These are phyloP conservation scores for crab-eating macaque (Macaca fascicularis) DNA, from an alignment of 2,113 vertebrate species.

Conservation along the genomic window DNA sequence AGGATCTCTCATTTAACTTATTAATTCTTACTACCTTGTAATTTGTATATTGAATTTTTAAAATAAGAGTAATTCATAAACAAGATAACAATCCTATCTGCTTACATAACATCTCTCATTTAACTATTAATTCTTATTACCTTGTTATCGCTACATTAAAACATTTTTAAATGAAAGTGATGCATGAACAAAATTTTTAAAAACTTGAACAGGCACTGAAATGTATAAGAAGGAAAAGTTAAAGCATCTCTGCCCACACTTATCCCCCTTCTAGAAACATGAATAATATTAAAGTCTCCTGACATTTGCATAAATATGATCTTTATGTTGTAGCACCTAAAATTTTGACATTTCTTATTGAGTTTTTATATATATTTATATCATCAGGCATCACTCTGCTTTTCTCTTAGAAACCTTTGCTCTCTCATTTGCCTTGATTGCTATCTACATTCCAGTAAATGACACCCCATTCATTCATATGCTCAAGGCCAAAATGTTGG, in stretches of 20 bases:
- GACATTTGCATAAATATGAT: background rate
- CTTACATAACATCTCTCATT: too few relatives aligned
- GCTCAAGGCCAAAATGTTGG: background rate
- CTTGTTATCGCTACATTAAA: too few relatives aligned
- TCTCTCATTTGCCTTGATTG: background rate
- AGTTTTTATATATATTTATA: background rate
- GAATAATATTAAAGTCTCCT: background rate
- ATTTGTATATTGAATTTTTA: background rate
- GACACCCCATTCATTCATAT: background rate
- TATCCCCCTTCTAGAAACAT: background rate
- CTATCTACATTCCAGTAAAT: background rate
- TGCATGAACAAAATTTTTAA: background rate
- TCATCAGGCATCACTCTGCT: background rate
- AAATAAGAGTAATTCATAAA: background rate
- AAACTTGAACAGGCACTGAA: background rate
- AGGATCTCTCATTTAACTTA: background rate
- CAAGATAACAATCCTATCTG: background rate
- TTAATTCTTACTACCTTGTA: background rate
- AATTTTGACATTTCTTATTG: background rate
- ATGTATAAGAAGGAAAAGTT: background rate
- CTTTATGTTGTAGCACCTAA: background rate
- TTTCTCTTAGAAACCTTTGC: slow-evolving; percentile 17
- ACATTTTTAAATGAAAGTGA: background rate
- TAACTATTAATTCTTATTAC: too few relatives aligned
- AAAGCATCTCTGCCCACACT: background rate